These are phyloP conservation scores for Amphipoea lucens DNA, from an alignment of 2,888 invertebrate species.

Conservation along the genomic window DNA sequence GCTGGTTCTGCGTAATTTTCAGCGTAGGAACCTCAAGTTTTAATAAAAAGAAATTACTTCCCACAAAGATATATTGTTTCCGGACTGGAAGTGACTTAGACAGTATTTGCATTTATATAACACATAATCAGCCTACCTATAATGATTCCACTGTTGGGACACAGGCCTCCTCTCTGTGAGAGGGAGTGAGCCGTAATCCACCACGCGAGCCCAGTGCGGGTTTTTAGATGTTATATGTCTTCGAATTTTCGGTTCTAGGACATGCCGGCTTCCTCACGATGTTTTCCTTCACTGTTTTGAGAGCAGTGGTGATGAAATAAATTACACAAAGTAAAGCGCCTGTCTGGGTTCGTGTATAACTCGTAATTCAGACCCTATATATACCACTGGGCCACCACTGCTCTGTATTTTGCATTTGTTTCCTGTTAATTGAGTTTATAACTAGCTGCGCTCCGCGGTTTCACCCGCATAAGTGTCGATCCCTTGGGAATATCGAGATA, in stretches of 20 bases:
- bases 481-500: no score
- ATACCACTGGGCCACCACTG: neutral
- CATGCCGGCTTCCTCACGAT: neutral
- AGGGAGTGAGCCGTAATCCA: neutral
- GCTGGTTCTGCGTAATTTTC: conserved; percentile 37
- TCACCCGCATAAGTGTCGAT: no score
- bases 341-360: neutral
- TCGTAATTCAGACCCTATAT: neutral
- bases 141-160: neutral
- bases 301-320: neutral
- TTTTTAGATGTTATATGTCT: neutral
- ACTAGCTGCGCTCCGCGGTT: no score
- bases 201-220: neutral
- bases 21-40: conserved; percentile 26
- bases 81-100: neutral
- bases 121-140: neutral
- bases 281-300: neutral
- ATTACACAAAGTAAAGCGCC: neutral
- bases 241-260: neutral
- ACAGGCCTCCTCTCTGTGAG: neutral
- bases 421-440: no score
- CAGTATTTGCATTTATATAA: neutral
- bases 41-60: conserved; percentile 14
- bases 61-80: neutral
- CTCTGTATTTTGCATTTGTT: no score